Evolutionary conservation across 2,113 vertebrate species (phyloP), one percentile per base, ranked within the genome.

Genomic region (Syrmaticus mikado): DNA sequence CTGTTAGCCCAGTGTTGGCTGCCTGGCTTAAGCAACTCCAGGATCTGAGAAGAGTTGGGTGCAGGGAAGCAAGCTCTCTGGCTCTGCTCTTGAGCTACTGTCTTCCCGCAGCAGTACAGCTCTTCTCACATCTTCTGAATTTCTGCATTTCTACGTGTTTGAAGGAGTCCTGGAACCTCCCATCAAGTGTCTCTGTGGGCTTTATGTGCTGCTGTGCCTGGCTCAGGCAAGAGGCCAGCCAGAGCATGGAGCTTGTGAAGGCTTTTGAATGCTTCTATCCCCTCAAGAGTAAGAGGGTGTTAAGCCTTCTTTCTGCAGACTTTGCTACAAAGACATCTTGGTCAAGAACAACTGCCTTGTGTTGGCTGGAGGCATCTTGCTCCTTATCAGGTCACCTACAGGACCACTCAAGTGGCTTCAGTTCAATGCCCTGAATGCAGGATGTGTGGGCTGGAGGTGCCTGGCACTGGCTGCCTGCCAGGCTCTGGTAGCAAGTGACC

Each of bases 401-500:
- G 61, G 34, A 10, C 21, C 2, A 0, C 30, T 52, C 1, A 34
- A 45, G 21, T 4, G 22, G 1, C 21, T 81, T 27, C n/a, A 10
- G 32, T 25, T 71, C 13, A 4, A 7, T 68, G 68, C 87, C 30
- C 8, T 13, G 74, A 50, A 45, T 12, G 28, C 72, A 34, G 43
- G 53, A 8, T 4, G 1, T 55, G 52, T 45, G 66, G n/a, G 60
- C 34, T 1, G 1, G 2, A 10, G 52, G 60, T 11, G 10, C 50
- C 72, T 71, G 72, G 71, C 8, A 30, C 21, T 2, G 8, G 24
- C 53, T 82, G 53, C 68, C 22, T 38, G 2, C 11, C 50, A 50
- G 55, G 46, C 10, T 71, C 10, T 24, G 20, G 16, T n/a, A 55
- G 24, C 38, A 65, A 13, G 50, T 85, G 19, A 25, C 52, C 50